phyloP scores from a whole-genome alignment of 2,888 invertebrate genomes.

The Netelia virgata region DNA sequence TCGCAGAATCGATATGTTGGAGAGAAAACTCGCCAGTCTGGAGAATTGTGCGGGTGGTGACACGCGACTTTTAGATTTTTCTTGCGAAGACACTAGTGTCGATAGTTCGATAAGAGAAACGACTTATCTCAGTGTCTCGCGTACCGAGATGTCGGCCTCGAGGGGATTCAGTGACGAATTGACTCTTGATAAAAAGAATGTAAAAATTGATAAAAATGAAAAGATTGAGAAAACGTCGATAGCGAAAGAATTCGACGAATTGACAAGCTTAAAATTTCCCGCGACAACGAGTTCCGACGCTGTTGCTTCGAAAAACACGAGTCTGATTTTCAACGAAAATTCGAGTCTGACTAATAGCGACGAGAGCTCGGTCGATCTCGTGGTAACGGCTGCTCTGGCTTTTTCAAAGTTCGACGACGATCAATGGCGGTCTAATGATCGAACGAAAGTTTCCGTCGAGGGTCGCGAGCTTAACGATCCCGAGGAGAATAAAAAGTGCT shows the following conservation, averaged over 20 bases:
- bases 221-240: neutral
- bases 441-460: slow-evolving; percentile 21
- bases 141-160: slow-evolving; percentile 1
- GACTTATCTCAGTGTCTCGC: slow-evolving; percentile 46
- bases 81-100: slow-evolving; percentile 10
- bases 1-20: slow-evolving; percentile 71
- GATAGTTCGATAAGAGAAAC: slow-evolving; percentile 38
- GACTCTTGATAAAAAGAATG: neutral
- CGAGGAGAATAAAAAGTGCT: slow-evolving; percentile 23
- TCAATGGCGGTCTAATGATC: slow-evolving; percentile 38
- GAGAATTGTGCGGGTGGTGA: slow-evolving; percentile 60
- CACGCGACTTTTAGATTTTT: slow-evolving; percentile 15
- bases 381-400: slow-evolving; percentile 58
- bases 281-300: slow-evolving; percentile 54
- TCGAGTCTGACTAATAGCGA: slow-evolving; percentile 36
- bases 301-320: slow-evolving; percentile 30
- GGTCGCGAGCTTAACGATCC: slow-evolving; percentile 30
- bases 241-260: slow-evolving; percentile 7
- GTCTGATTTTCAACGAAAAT: slow-evolving; percentile 29
- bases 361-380: slow-evolving; percentile 60
- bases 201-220: neutral
- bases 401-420: slow-evolving; percentile 61
- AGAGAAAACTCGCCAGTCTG: slow-evolving; percentile 70
- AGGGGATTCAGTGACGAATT: neutral
- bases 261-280: slow-evolving; percentile 56